Evolutionary conservation across 1,140 invertebrate genomes (phyloP), one percentile per base, ranked within the genome.

Genomic region (Calycopis cecrops): DNA sequence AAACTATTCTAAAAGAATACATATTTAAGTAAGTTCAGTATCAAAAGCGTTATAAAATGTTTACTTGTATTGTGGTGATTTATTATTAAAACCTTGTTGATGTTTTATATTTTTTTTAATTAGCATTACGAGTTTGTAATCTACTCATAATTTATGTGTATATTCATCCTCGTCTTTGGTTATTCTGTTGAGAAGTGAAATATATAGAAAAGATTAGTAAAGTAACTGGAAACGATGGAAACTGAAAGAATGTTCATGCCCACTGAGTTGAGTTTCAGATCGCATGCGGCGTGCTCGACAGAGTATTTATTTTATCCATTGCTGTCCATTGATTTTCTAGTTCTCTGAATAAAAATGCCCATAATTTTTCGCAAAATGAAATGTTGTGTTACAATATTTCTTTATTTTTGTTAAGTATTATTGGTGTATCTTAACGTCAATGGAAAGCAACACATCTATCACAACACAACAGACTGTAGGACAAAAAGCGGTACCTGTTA

Each of bases 391-490:
- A 37, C n/a, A 10, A 37, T 4, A 4, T 4, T 37, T 4, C 9
- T 37, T 37, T n/a, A 37, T 9, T 37, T 37, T 37, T 37, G 9
- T 4, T n/a, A 37, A 37, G 1, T 9, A 9, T 37, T 37, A 35
- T 35, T 35, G 9, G 4, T 35, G 35, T 4, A 28, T 28, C 6
- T 3, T 28, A 28, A 28, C 6, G 11, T 44, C 60, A 79, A 75
- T 74, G 69, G 69, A 81, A 73, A 85, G 67, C 73, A 82, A 81
- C 57, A 66, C 71, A 60, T 62, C 44, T n/a, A 28, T 33, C n/a
- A 47, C 44, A 62, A 57, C 54, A 71, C 59, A 67, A 66, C 54
- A 66, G 55, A 65, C 62, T 76, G 51, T 62, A 69, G 48, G 61
- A 76, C 62, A 65, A 55, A 59, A 83, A 85, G 82, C 79, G 48